A percentile compares a stretch with the other conserved stretches of the same genome.
These are phyloP conservation scores for Heliconius himera DNA, from an alignment of 1,140 invertebrate species.

Conservation along the genomic window DNA sequence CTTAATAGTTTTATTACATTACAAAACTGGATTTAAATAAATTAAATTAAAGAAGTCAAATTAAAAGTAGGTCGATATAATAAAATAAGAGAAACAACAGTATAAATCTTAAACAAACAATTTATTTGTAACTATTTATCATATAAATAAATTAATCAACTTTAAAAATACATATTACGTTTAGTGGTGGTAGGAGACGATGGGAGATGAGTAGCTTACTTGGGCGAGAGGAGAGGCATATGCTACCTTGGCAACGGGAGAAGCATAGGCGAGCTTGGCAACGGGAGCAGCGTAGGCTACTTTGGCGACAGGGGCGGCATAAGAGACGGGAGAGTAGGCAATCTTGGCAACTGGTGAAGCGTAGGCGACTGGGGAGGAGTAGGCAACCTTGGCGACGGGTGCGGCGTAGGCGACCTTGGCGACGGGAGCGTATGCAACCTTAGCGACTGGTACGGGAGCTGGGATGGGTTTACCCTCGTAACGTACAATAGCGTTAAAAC, in stretches of 20 bases:
- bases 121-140: constrained; percentile 37
- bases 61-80: not conserved
- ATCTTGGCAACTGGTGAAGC: constrained; percentile 41
- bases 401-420: constrained; percentile 52
- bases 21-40: too few species aligned
- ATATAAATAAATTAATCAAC: constrained; percentile 30
- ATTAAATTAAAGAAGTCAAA: too few species aligned
- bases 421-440: constrained; percentile 47
- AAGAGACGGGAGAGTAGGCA: constrained; percentile 52
- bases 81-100: constrained; percentile 17
- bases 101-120: constrained; percentile 36
- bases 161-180: not conserved
- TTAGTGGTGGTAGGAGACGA: constrained; percentile 65
- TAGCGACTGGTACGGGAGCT: constrained; percentile 49
- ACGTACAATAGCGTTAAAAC: constrained; percentile 66
- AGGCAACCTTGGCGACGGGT: constrained; percentile 50
- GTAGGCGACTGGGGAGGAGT: constrained; percentile 35
- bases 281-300: constrained; percentile 51
- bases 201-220: constrained; percentile 61
- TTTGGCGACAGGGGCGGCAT: constrained; percentile 46
- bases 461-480: constrained; percentile 61
- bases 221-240: constrained; percentile 52
- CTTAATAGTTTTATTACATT: too few species aligned
- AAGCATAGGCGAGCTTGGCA: constrained; percentile 55
- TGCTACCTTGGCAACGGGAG: constrained; percentile 44